Evolutionary conservation across 2,888 invertebrate species (phyloP), one percentile per base, ranked within the genome.

Genomic region (Ditylenchus weischeri): DNA sequence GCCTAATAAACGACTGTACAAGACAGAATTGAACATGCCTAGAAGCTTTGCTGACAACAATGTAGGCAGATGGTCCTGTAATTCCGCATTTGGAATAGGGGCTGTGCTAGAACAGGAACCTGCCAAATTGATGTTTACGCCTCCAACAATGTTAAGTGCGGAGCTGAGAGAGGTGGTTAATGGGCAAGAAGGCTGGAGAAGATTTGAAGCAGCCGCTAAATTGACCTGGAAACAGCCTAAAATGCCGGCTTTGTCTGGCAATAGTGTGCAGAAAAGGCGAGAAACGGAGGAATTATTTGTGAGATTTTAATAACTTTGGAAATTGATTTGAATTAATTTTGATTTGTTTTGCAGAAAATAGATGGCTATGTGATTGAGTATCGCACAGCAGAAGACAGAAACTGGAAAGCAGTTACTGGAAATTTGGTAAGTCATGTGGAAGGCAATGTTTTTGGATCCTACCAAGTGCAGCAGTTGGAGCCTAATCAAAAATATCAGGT

Each of bases 401-500:
- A 72, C 62, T 80, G 80, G 80, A 71, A 70, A 64, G 64, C 59
- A 11, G 19, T 59, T 38, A 13, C 23, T 10, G 21, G 11, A 11
- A 29, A 59, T 23, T 15, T 10, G 8, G 36, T 77, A 18, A 66
- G 68, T 19, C 74, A 74, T 7, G 69, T 70, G 50, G 78, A 78
- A 18, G 64, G 72, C 21, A 15, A 13, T n/a, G 75, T 72, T 43
- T 63, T 71, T 54, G 70, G 64, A 13, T 70, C 72, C 5, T 75
- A 64, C 67, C 38, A 67, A 38, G 66, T 78, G n/a, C 62, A 74
- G 21, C 69, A 75, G 23, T 70, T 80, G 47, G 60, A 63, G n/a
- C 76, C 80, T 15, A 81, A 79, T 67, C 68, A 73, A 21, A 75
- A 72, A 21, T 80, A 80, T 65, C 80, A 77, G 65, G 76, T 76